A percentile compares a stretch with the other conserved stretches of the same genome.
Conservation (phyloP, 2,888 invertebrate genomes). For the Entomobrya proxima region DNA sequence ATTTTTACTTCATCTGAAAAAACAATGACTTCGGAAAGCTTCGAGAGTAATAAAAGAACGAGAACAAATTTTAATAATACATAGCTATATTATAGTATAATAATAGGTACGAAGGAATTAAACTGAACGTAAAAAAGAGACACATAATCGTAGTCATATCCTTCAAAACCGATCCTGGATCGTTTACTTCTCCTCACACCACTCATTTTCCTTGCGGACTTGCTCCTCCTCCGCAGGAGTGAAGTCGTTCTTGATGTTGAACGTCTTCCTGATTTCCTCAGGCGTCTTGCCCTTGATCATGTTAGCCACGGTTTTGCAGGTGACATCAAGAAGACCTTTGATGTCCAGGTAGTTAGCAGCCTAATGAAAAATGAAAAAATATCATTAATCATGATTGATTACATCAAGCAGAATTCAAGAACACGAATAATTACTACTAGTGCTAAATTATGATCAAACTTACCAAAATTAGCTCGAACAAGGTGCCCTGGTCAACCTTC, state of each 20-base stretch:
- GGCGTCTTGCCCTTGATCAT: conserved; percentile 99
- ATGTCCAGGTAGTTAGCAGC: conserved; percentile 98
- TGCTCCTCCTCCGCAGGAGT: conserved; percentile 97
- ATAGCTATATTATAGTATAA: neutral
- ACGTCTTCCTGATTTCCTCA: conserved; percentile 96
- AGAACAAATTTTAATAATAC: too few relatives aligned
- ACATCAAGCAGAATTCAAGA: neutral
- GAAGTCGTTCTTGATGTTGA: conserved; percentile 98
- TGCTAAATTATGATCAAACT: conserved; percentile 66
- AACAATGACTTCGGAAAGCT: too few relatives aligned
- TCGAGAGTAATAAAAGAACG: too few relatives aligned
- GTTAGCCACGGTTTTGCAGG: conserved; percentile 98
- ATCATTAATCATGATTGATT: neutral
- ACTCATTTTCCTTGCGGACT: conserved; percentile 95
- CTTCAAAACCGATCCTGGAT: neutral
- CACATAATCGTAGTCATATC: neutral
- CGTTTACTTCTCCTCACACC: conserved; percentile 90
- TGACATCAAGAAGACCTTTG: conserved; percentile 95
- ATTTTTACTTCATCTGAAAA: too few relatives aligned
- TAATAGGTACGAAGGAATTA: neutral
- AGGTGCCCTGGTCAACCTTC: conserved; percentile 97
- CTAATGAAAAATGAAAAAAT: conserved; percentile 75
- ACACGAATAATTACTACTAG: neutral
- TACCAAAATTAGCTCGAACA: conserved; percentile 94
- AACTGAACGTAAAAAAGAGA: neutral